Percentiles rank a stretch among this genome's conserved stretches.
Evolutionary conservation across 1,140 invertebrate species (phyloP).

Genomic region (Drosophila erecta): DNA sequence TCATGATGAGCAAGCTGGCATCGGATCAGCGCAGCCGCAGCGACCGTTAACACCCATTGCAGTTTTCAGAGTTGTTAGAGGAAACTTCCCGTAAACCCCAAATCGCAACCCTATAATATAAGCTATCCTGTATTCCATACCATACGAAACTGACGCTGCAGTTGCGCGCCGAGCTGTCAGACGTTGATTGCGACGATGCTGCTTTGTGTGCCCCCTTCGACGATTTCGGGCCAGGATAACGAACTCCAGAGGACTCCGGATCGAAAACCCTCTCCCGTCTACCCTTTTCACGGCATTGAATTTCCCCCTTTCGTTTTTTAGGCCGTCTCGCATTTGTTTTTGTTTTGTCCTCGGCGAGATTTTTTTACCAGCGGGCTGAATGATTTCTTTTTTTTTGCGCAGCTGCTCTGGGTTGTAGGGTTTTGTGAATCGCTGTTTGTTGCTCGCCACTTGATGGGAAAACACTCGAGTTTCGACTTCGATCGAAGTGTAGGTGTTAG

Average conservation of each 20-base stretch:
- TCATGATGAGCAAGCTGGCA: conserved; percentile 35
- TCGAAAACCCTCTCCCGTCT: conserved; percentile 40
- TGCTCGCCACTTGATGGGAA: conserved; percentile 60
- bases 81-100: conserved; percentile 40
- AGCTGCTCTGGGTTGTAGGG: conserved; percentile 60
- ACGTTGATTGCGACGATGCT: conserved; percentile 45
- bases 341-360: conserved; percentile 46
- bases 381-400: conserved; percentile 37
- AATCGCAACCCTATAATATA: conserved; percentile 65
- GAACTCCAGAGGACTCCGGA: conserved; percentile 42
- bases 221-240: conserved; percentile 68
- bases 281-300: conserved; percentile 80
- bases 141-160: conserved; percentile 44
- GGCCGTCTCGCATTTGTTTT: conserved; percentile 56
- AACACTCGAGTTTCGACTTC: conserved; percentile 29
- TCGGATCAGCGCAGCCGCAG: conserved; percentile 28
- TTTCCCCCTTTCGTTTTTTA: conserved; percentile 66
- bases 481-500: conserved; percentile 54
- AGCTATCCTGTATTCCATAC: conserved; percentile 7
- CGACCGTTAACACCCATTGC: conserved; percentile 64
- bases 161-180: conserved; percentile 42
- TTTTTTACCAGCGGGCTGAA: conserved; percentile 61
- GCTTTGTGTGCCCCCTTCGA: conserved; percentile 58
- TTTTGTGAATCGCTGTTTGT: conserved; percentile 43
- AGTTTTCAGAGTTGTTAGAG: conserved; percentile 21